Percentiles rank a stretch among this genome's conserved stretches.
Conservation (phyloP, 2,797 vertebrate genomes). For the Spea hammondii region DNA sequence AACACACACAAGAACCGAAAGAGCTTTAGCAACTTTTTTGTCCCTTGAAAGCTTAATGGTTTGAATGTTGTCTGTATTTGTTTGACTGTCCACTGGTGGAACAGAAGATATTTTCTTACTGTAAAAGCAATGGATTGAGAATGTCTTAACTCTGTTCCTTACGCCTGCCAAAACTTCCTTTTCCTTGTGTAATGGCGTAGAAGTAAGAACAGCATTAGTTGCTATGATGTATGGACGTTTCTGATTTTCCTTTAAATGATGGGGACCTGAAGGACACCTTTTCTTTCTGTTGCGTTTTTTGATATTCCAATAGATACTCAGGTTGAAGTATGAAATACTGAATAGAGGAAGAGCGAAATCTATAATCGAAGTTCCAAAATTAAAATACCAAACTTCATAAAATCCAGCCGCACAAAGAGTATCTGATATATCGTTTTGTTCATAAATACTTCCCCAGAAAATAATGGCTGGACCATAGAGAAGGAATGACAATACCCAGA, state of each 20-base stretch:
- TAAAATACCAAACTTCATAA: constrained; percentile 81
- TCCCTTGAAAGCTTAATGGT: constrained; percentile 73
- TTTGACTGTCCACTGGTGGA: not conserved
- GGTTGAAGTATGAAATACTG: constrained; percentile 82
- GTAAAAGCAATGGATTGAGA: not conserved
- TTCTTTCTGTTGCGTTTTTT: constrained; percentile 67
- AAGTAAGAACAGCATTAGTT: constrained; percentile 7
- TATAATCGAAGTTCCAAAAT: constrained; percentile 75
- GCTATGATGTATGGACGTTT: constrained; percentile 15
- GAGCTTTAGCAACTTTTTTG: constrained; percentile 82
- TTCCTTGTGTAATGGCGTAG: not conserved
- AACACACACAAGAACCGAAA: constrained; percentile 79
- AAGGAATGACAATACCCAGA: constrained; percentile 83
- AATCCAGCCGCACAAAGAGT: constrained; percentile 76
- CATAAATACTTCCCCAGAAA: constrained; percentile 68
- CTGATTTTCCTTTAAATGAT: not conserved
- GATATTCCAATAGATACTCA: constrained; percentile 82
- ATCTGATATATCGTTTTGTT: constrained; percentile 61
- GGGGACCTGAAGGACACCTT: not conserved
- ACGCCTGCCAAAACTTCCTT: not conserved
- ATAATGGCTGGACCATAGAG: constrained; percentile 81
- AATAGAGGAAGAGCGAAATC: constrained; percentile 85
- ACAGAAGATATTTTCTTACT: not conserved
- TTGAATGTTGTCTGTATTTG: not conserved
- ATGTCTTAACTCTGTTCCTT: not conserved